phyloP scores from a whole-genome alignment of 30 jellyfish, hydroid and myxozoan species.

The Sanderia malayensis region DNA sequence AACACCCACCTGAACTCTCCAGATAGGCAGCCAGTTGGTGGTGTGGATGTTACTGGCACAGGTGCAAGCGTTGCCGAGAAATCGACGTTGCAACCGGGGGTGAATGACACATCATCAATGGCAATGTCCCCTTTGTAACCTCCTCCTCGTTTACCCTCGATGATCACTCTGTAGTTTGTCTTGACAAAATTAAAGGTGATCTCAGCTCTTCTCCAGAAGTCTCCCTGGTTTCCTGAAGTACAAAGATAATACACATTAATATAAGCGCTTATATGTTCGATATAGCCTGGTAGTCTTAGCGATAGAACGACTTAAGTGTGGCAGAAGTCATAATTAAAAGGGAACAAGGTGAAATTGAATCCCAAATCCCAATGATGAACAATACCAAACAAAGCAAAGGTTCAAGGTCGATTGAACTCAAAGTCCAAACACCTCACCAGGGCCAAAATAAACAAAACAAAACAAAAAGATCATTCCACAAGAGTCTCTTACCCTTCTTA shows the following conservation, averaged over 20 bases:
- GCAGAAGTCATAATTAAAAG: too few relatives aligned
- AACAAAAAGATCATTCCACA: too few relatives aligned
- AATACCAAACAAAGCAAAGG: too few relatives aligned
- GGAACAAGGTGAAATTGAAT: too few relatives aligned
- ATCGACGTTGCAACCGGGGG: constrained; percentile 95
- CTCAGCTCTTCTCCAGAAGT: constrained; percentile 80
- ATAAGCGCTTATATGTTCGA: too few relatives aligned
- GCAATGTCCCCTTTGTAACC: constrained; percentile 85
- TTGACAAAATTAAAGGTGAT: constrained; percentile 47
- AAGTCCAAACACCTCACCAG: too few relatives aligned
- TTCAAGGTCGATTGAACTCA: too few relatives aligned
- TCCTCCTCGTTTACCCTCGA: constrained; percentile 90
- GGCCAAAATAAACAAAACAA: too few relatives aligned
- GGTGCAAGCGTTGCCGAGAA: constrained; percentile 87
- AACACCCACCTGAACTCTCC: constrained; percentile 82
- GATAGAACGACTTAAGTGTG: too few relatives aligned
- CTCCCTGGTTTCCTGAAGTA: constrained; percentile 92
- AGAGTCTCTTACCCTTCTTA: constrained; percentile 66
- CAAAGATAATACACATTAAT: too few relatives aligned
- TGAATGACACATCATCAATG: constrained; percentile 88
- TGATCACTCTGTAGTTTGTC: constrained; percentile 68
- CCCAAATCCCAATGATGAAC: too few relatives aligned
- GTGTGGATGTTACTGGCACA: constrained; percentile 63
- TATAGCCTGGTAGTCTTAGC: too few relatives aligned
- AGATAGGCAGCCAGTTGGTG: constrained; percentile 91